A percentile compares a stretch with the other conserved stretches of the same genome.
These are phyloP conservation scores for Zaprionus vittiger DNA, from an alignment of 1,140 invertebrate genomes.

Conservation along the genomic window DNA sequence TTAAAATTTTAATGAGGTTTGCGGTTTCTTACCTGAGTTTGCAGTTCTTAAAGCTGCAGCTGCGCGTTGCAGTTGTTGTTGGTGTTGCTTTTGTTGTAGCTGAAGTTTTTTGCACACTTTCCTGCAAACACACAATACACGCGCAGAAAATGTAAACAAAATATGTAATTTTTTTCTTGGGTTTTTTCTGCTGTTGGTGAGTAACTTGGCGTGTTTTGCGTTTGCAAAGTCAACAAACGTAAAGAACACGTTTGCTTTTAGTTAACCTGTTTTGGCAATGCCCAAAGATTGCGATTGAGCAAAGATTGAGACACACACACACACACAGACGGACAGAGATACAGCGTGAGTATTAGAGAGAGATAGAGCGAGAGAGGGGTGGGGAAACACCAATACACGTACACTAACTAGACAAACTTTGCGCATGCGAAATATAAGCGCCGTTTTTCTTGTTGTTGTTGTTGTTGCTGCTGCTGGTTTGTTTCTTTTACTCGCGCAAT, in stretches of 20 bases:
- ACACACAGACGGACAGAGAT: slow-evolving; percentile 17
- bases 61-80: slow-evolving; percentile 7
- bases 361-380: background rate
- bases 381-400: slow-evolving; percentile 34
- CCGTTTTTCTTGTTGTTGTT: slow-evolving; percentile 15
- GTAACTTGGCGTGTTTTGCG: slow-evolving; percentile 67
- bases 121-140: slow-evolving; percentile 15
- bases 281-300: slow-evolving; percentile 80
- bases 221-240: slow-evolving; percentile 74
- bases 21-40: slow-evolving; percentile 42
- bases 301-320: slow-evolving; percentile 71
- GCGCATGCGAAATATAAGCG: slow-evolving; percentile 59
- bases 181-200: slow-evolving; percentile 47
- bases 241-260: slow-evolving; percentile 81
- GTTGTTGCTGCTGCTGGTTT: slow-evolving; percentile 23
- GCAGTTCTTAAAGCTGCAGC: slow-evolving; percentile 48
- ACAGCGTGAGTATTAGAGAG: background rate
- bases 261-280: slow-evolving; percentile 79
- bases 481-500: slow-evolving; percentile 70
- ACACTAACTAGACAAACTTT: slow-evolving; percentile 49
- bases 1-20: slow-evolving; percentile 49
- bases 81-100: slow-evolving; percentile 15
- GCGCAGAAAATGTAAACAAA: slow-evolving; percentile 58
- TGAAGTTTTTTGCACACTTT: slow-evolving; percentile 39
- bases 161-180: slow-evolving; percentile 38